Evolutionary conservation across 2,113 vertebrate species (phyloP), one percentile per base, ranked within the genome.

Genomic region (Natator depressus): DNA sequence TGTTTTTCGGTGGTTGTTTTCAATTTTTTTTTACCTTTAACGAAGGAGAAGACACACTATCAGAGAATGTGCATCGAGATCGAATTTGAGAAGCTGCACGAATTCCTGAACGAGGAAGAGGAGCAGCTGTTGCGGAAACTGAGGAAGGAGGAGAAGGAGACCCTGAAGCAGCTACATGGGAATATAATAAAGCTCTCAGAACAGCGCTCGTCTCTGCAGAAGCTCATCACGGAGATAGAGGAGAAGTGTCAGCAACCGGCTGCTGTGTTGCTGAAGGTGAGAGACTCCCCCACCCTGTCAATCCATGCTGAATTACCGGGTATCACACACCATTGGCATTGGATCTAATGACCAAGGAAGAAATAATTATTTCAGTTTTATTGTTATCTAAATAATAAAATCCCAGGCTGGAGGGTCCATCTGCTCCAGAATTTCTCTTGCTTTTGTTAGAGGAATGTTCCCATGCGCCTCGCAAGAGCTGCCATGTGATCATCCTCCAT

Each of bases 231-330:
- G 47, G 93, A 93, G 57, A 82, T 94, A 47, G 92, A 97, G 51
- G 80, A 91, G 53, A 96, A 96, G 42, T 92, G 93, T 54, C 94
- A 89, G 86, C 82, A 47, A 46, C 87, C 92, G 13, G 93, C 91
- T 75, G 92, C 82, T 72, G 91, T 85, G 49, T 94, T 98, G 75
- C 42, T 97, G 31, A 94, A 97, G 86, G 96, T 97, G 87, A 97
- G 94, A 31, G 12, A 80, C 35, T 51, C 2, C 13, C n/a, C 35
- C 13, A 14, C 7, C 29, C 29, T 3, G 2, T 22, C n/a, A 75
- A 42, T 42, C 72, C 9, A 20, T 6, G 72, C 72, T 25, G 38
- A 75, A 75, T 25, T 65, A 35, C 49, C 20, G 8, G 24, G 24
- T 53, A 35, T 20, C 35, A 27, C 5, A 51, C 16, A 27, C 20